These are phyloP conservation scores for Eulemur rubriventer DNA, from an alignment of 2,797 vertebrate species.

Conservation along the genomic window DNA sequence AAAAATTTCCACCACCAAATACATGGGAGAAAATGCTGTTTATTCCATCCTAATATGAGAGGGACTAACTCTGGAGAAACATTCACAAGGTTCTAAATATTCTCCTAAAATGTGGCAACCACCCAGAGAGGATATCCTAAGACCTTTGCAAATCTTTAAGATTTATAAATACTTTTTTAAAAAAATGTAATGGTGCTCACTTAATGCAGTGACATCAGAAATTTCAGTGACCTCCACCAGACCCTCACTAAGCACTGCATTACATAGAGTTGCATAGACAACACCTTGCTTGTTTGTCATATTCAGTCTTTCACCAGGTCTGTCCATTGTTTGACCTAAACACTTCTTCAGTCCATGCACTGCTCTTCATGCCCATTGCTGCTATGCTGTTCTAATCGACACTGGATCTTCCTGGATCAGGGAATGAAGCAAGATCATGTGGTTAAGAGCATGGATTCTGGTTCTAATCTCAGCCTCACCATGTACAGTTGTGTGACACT, in stretches of 20 bases:
- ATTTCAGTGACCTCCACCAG: not conserved
- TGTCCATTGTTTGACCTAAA: not conserved
- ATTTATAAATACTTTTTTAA: not conserved
- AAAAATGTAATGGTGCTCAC: not conserved
- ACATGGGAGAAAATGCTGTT: not conserved
- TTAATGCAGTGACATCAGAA: not conserved
- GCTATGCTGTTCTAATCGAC: too few species aligned
- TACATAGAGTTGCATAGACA: fast-evolving
- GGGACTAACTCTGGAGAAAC: not conserved
- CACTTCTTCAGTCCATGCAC: not conserved
- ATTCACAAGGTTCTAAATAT: not conserved
- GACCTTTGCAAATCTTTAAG: not conserved
- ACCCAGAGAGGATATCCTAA: not conserved
- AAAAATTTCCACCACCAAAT: not conserved
- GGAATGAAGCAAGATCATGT: not conserved
- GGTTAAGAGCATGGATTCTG: not conserved
- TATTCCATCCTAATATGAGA: not conserved
- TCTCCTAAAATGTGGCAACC: not conserved
- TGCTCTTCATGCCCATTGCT: not conserved
- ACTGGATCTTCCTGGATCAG: not conserved
- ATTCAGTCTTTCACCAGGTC: not conserved
- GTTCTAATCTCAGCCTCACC: not conserved
- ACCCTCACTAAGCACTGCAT: not conserved
- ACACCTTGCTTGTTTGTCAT: not conserved
- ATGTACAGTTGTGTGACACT: not conserved